Conservation (phyloP, 2,888 invertebrate species). For the Scelioninae gen. 1 region DNA sequence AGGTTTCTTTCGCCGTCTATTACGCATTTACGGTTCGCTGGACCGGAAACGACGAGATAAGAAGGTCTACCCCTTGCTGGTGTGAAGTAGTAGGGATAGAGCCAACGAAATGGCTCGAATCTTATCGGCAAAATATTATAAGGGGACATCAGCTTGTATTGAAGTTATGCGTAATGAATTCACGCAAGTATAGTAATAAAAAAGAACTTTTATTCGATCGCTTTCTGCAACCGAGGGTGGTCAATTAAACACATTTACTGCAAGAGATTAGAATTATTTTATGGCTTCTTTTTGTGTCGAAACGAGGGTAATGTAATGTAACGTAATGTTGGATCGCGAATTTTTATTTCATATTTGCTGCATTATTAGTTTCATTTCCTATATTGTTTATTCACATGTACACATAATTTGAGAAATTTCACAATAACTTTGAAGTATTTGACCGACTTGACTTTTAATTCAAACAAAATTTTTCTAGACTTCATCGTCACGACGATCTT, state of each 20-base stretch:
- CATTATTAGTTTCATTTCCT: not conserved
- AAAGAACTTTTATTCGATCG: constrained; percentile 24
- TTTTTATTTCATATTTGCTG: too few relatives aligned
- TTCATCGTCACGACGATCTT: constrained; percentile 69
- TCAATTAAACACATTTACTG: constrained; percentile 29
- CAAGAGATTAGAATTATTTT: constrained; percentile 15
- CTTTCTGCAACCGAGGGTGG: constrained; percentile 24
- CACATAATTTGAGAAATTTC: not conserved
- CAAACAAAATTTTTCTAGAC: constrained; percentile 44
- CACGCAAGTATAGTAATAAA: constrained; percentile 53
- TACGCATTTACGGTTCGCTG: constrained; percentile 84
- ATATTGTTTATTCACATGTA: not conserved
- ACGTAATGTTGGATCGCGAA: not conserved
- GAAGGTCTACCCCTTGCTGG: constrained; percentile 75
- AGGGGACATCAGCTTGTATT: constrained; percentile 76
- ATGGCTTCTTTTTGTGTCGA: not conserved
- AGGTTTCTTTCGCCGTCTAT: constrained; percentile 80
- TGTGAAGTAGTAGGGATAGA: constrained; percentile 71
- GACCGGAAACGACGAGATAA: constrained; percentile 85
- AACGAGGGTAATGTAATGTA: not conserved
- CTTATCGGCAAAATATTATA: constrained; percentile 81
- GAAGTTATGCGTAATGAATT: constrained; percentile 78
- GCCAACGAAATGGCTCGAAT: constrained; percentile 72
- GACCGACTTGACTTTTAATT: constrained; percentile 51
- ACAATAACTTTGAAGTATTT: constrained; percentile 15